A percentile compares a stretch with the other conserved stretches of the same genome.
Evolutionary conservation across 1,140 invertebrate genomes (phyloP).

Genomic region (Triops cancriformis): DNA sequence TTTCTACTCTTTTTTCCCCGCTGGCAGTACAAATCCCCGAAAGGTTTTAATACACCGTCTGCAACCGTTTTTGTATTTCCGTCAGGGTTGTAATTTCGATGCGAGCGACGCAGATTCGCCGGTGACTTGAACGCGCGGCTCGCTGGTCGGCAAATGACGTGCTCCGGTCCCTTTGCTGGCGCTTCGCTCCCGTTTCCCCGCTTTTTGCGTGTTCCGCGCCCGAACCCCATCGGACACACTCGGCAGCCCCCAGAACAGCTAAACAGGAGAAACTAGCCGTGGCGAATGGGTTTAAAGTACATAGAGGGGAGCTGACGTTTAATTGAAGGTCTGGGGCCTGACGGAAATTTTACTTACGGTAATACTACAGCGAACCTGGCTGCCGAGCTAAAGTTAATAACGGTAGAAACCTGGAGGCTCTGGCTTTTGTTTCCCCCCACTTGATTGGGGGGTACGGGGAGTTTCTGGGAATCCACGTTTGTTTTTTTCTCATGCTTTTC

Average conservation of each 20-base stretch:
- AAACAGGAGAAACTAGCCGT: neutral
- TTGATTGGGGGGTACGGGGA: neutral
- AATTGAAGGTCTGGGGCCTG: too few species aligned
- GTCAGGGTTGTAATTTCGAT: neutral
- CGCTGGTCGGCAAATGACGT: neutral
- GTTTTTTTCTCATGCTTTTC: too few species aligned
- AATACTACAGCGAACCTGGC: too few species aligned
- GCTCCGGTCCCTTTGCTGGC: neutral
- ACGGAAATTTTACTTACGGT: too few species aligned
- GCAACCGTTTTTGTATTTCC: neutral
- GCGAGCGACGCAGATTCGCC: too few species aligned
- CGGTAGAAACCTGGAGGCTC: too few species aligned
- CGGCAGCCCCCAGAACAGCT: neutral
- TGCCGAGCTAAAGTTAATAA: too few species aligned
- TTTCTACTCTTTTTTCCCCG: neutral
- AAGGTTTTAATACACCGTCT: neutral
- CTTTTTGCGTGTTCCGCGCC: too few species aligned
- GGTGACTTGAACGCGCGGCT: neutral
- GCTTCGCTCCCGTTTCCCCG: neutral
- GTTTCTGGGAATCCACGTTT: neutral
- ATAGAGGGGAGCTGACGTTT: neutral
- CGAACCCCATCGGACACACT: too few species aligned
- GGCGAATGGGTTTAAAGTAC: neutral
- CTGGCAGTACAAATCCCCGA: neutral
- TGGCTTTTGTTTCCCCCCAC: neutral